These are phyloP conservation scores for Falco rusticolus DNA, from an alignment of 2,797 vertebrate genomes.

Conservation along the genomic window DNA sequence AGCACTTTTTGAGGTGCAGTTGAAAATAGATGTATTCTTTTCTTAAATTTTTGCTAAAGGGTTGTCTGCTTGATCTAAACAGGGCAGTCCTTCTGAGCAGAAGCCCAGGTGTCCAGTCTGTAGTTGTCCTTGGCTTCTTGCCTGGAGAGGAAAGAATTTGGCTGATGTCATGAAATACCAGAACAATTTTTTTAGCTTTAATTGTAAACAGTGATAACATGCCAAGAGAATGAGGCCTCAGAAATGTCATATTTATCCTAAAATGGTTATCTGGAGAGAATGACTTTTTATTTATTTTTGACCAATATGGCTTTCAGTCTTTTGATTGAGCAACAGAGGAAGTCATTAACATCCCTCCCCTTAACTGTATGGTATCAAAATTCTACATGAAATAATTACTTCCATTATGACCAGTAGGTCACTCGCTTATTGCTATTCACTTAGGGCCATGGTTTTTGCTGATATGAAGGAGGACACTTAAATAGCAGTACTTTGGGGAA, in stretches of 20 bases:
- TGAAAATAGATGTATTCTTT: neutral
- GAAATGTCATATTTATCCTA: conserved; percentile 78
- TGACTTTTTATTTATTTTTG: conserved; percentile 26
- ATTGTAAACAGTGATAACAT: conserved; percentile 79
- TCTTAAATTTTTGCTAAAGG: neutral
- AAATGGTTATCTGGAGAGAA: conserved; percentile 74
- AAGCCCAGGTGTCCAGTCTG: conserved; percentile 72
- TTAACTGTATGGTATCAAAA: conserved; percentile 1
- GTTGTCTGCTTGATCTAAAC: conserved; percentile 12
- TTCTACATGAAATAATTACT: neutral
- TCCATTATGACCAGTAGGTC: neutral
- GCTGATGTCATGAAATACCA: conserved; percentile 86
- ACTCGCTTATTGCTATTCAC: neutral
- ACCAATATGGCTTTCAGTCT: conserved; percentile 10
- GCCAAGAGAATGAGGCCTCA: conserved; percentile 74
- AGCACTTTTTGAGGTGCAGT: neutral
- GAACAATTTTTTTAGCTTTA: conserved; percentile 78
- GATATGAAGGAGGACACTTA: neutral
- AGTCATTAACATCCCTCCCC: conserved; percentile 11
- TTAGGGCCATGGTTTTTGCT: neutral
- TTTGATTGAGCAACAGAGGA: conserved; percentile 33
- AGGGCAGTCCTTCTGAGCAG: conserved; percentile 27
- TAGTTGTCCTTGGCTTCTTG: conserved; percentile 76
- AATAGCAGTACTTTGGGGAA: neutral
- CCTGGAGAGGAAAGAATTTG: conserved; percentile 80